Evolutionary conservation across 2,113 vertebrate species (phyloP).

Genomic region (Dissostichus mawsoni): DNA sequence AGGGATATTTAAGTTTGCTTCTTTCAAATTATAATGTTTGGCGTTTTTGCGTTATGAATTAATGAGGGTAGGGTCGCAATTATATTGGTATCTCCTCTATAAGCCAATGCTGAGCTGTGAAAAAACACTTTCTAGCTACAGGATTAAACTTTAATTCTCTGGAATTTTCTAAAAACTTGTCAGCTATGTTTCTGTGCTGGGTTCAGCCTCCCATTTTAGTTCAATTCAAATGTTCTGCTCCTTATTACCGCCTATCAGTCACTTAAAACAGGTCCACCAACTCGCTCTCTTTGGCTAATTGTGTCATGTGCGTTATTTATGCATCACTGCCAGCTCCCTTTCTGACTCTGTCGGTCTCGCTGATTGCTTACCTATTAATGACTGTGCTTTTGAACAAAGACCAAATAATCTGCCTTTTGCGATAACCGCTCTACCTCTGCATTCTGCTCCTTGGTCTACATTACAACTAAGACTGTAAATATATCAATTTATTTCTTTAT

Average conservation of each 20-base stretch:
- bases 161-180: not conserved
- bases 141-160: not conserved
- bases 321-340: not conserved
- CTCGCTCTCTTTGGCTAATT: not conserved
- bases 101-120: not conserved
- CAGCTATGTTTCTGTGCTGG: not conserved
- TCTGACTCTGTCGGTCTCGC: not conserved
- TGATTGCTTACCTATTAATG: not conserved
- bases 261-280: not conserved
- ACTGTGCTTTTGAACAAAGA: slow-evolving; percentile 10
- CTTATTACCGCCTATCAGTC: not conserved
- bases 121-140: not conserved
- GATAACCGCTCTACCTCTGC: not conserved
- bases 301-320: not conserved
- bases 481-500: not conserved
- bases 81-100: not conserved
- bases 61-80: not conserved
- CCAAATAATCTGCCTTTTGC: not conserved
- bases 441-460: not conserved
- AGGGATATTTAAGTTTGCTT: not conserved
- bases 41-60: not conserved
- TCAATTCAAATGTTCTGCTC: not conserved
- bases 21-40: not conserved
- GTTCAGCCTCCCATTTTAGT: not conserved
- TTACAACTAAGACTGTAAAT: slow-evolving; percentile 3